phyloP scores from a whole-genome alignment of 1,140 invertebrate genomes.

The Bilobella aurantiaca region DNA sequence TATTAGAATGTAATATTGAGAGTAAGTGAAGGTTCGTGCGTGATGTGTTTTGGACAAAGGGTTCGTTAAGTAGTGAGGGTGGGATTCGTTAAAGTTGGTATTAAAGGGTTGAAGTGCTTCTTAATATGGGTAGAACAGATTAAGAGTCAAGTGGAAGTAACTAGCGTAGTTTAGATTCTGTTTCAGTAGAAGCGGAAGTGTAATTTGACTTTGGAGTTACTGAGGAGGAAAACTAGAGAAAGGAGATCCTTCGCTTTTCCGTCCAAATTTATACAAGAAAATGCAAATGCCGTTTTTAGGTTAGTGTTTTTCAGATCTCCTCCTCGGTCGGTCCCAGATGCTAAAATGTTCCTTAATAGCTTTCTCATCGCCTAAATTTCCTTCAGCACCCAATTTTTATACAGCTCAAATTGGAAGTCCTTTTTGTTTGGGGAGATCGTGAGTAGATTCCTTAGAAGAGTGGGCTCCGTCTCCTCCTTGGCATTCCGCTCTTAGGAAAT shows the following conservation, averaged over 20 bases:
- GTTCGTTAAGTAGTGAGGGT: no score
- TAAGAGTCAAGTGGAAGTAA: not conserved
- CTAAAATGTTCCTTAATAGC: conserved; percentile 4
- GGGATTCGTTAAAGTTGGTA: no score
- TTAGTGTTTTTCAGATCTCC: not conserved
- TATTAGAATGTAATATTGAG: no score
- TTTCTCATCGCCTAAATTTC: conserved; percentile 7
- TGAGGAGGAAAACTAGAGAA: not conserved
- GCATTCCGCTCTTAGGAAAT: not conserved
- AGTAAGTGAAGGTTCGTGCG: no score
- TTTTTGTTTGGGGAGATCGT: not conserved
- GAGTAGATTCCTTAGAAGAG: not conserved
- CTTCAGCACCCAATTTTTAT: not conserved
- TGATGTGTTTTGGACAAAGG: no score
- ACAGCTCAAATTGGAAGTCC: not conserved
- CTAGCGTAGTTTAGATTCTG: not conserved
- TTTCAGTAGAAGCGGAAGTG: not conserved
- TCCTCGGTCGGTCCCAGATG: conserved; percentile 1
- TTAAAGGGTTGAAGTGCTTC: no score
- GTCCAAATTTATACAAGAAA: not conserved
- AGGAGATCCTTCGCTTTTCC: not conserved
- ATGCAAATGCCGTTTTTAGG: not conserved
- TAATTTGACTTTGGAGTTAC: not conserved
- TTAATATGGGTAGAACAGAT: conserved; percentile 10
- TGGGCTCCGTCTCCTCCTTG: no score